Percentiles rank a stretch among this genome's conserved stretches.
Conservation (phyloP, 2,888 invertebrate species). For the Philonicus albiceps region DNA sequence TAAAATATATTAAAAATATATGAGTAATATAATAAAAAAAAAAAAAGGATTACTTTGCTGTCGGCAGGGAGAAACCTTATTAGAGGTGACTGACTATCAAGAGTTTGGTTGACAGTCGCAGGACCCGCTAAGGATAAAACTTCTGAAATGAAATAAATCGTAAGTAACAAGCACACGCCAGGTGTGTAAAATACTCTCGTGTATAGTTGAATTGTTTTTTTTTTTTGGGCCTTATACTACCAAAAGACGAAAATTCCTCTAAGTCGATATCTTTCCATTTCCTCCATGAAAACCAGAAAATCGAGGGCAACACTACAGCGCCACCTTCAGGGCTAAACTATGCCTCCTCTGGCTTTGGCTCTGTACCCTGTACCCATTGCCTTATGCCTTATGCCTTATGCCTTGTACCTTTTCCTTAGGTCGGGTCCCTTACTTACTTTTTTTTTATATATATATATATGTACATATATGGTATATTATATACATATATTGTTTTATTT, state of each 20-base stretch:
- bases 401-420: not conserved
- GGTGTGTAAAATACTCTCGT: too few species aligned
- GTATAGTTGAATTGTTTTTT: too few species aligned
- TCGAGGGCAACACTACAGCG: not conserved
- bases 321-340: not conserved
- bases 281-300: not conserved
- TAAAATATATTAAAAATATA: not conserved
- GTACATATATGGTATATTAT: too few species aligned
- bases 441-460: not conserved
- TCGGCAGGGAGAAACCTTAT: not conserved
- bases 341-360: not conserved
- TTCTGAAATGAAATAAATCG: not conserved
- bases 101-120: not conserved
- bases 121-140: not conserved
- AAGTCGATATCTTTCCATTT: constrained; percentile 9
- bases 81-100: not conserved
- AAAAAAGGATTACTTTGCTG: constrained; percentile 10
- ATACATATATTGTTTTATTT: too few species aligned
- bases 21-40: not conserved
- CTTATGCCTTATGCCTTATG: too few species aligned
- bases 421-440: not conserved
- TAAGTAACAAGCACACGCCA: not conserved
- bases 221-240: not conserved
- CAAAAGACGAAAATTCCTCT: not conserved
- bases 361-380: not conserved